Evolutionary conservation across 2,113 vertebrate genomes (phyloP).

Genomic region (Shinisaurus crocodilurus): DNA sequence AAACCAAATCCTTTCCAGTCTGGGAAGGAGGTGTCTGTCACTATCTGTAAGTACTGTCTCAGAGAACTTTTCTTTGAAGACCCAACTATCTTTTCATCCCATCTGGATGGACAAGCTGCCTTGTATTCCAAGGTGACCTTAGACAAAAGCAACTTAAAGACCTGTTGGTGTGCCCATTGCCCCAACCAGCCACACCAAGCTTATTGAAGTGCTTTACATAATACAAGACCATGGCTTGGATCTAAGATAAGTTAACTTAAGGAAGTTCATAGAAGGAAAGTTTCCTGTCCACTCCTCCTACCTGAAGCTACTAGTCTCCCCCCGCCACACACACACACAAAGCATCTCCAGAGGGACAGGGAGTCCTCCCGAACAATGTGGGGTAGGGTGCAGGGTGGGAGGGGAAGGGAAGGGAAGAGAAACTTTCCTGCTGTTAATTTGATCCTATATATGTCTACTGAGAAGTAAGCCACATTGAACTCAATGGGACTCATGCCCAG

Average conservation of each 20-base stretch:
- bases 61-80: neutral
- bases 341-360: too few species aligned
- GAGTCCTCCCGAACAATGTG: too few species aligned
- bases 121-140: neutral
- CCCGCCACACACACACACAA: too few species aligned
- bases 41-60: constrained; percentile 81
- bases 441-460: too few species aligned
- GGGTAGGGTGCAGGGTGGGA: too few species aligned
- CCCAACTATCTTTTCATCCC: neutral
- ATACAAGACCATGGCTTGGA: neutral
- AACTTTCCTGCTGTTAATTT: too few species aligned
- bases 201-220: neutral
- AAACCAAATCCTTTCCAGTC: constrained; percentile 90
- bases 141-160: neutral
- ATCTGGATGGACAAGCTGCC: neutral
- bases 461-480: too few species aligned
- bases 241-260: neutral
- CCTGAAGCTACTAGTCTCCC: neutral
- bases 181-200: neutral
- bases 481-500: too few species aligned
- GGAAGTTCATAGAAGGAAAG: neutral
- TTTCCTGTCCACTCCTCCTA: neutral
- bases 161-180: neutral
- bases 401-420: too few species aligned
- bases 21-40: constrained; percentile 92